Percentiles rank a stretch among this genome's conserved stretches.
Evolutionary conservation across 1,140 invertebrate genomes (phyloP).

Genomic region (Magallana ariakensis): DNA sequence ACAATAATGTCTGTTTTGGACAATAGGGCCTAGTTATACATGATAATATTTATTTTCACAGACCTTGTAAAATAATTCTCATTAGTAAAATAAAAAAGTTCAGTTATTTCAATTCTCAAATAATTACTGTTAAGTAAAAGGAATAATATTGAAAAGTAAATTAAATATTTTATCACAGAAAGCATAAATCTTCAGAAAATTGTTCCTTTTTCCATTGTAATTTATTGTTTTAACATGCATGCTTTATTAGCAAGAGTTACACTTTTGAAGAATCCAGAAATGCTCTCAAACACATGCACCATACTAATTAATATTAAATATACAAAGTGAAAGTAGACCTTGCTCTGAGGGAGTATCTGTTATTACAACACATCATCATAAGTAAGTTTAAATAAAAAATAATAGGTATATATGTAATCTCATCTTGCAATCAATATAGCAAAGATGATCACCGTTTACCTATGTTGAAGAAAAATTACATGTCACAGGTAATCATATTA

Average conservation of each 20-base stretch:
- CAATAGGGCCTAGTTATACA: too few relatives aligned
- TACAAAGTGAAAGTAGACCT: slow-evolving; percentile 31
- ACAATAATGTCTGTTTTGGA: too few relatives aligned
- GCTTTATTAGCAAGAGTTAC: not conserved
- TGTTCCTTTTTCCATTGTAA: too few relatives aligned
- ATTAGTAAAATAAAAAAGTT: too few relatives aligned
- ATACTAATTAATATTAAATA: not conserved
- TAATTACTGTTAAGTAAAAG: too few relatives aligned
- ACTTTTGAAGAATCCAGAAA: not conserved
- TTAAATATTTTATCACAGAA: too few relatives aligned
- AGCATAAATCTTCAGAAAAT: too few relatives aligned
- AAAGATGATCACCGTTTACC: not conserved
- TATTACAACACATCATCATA: not conserved
- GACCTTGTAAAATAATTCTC: too few relatives aligned
- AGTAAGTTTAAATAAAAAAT: not conserved
- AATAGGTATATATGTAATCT: not conserved
- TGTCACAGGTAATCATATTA: not conserved
- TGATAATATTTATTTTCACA: too few relatives aligned
- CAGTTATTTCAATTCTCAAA: too few relatives aligned
- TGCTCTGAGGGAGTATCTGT: slow-evolving; percentile 10
- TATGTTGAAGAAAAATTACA: not conserved
- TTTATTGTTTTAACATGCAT: not conserved
- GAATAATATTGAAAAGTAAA: too few relatives aligned
- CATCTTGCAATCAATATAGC: not conserved
- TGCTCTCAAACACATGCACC: not conserved